Evolutionary conservation across 2,113 vertebrate species (phyloP), one percentile per base, ranked within the genome.

Genomic region (Sigmodon hispidus): DNA sequence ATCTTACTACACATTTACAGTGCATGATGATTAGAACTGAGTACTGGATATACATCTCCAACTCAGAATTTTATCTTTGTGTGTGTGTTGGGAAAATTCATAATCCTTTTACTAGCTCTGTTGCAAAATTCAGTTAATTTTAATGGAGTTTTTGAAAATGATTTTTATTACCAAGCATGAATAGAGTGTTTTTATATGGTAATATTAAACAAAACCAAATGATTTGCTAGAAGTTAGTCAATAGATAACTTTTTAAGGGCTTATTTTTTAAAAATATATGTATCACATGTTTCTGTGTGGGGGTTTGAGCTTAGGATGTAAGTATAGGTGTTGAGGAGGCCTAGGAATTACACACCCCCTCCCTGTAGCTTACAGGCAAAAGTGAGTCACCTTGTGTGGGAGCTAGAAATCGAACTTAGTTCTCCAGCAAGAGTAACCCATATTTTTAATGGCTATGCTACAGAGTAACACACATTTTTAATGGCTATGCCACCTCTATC

Each of bases 141-240:
- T 63, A n/a, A 73, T 31, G 63, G 52, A 48, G 22, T 29, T 55
- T 40, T 72, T 72, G 22, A 52, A 70, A 22, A n/a, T 40, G 24
- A 57, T 40, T 72, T 72, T 87, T 87, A 70, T 87, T 55, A n/a
- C 11, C 50, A 72, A 26, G 12, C 24, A 57, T n/a, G 5, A 16
- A 43, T 57, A 50, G 7, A 67, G 16, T 48, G 48, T 21, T 70
- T 87, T 69, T 43, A 72, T 72, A 21, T 72, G 36, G 40, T 36
- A 52, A 69, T 55, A 57, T 88, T 73, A 94, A 94, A 88, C 45
- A 70, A 83, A 52, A 50, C 50, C 79, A 19, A 69, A 91, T 55
- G 80, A 9, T 63, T 88, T 94, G 19, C 43, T 77, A 55, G 87
- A 91, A 95, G 83, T 29, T 50, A 72, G 26, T 7, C 43, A 91